These are phyloP conservation scores for Brachyrhaphis roseni DNA, from an alignment of 2,797 vertebrate species.

Conservation along the genomic window DNA sequence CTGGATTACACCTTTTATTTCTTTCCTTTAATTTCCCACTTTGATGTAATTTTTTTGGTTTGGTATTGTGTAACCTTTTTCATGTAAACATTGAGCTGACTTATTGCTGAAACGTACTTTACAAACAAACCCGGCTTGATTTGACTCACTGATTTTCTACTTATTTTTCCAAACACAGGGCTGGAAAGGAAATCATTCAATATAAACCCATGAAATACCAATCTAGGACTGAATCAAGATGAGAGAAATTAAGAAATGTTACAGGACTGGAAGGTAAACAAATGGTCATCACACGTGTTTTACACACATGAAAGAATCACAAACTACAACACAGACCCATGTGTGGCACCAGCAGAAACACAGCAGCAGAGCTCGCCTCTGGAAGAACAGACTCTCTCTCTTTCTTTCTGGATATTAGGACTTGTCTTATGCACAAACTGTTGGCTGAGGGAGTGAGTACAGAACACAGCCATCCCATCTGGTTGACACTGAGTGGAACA, in stretches of 20 bases:
- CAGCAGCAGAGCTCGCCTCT: background rate
- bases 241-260: background rate
- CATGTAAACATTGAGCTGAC: too few relatives aligned
- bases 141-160: too few relatives aligned
- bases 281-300: background rate
- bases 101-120: too few relatives aligned
- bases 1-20: too few relatives aligned
- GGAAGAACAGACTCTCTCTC: background rate
- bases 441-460: background rate
- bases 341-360: background rate
- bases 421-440: background rate
- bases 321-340: background rate
- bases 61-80: too few relatives aligned
- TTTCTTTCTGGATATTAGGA: background rate
- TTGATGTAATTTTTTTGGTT: too few relatives aligned
- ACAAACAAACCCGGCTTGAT: too few relatives aligned
- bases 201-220: background rate
- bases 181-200: background rate
- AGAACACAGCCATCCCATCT: slow-evolving; percentile 31
- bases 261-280: background rate
- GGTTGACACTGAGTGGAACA: slow-evolving; percentile 52
- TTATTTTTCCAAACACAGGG: too few relatives aligned
- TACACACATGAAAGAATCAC: background rate
- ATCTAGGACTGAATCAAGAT: background rate
- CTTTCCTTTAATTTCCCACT: too few relatives aligned